Base-by-base conservation (phyloP, 1,140 invertebrate species). In the Heliconius melpomene region DNA sequence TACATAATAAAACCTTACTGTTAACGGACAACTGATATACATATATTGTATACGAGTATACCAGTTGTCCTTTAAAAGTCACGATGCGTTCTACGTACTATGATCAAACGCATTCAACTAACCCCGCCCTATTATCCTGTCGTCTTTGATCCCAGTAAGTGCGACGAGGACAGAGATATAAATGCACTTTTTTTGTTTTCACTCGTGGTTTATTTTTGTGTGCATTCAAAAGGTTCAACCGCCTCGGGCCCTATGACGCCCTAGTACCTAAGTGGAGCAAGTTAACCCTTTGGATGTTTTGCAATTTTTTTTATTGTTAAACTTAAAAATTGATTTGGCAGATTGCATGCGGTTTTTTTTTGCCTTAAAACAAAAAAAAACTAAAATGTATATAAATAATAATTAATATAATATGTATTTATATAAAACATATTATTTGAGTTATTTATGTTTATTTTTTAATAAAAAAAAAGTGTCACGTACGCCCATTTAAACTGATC, bases 231-330 rank as follows among this genome's bases (percentile, higher is more conserved):
- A 78, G 79, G 82, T 81, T 79, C 70, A 20, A 85, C 60, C 81
- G 80, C 83, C 83, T 85, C 74, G 38, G 74, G 66, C 75, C 57
- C 79, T 79, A 83, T 87, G 84, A 71, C 77, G 79, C 80, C 83
- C 84, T 85, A 77, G 83, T 88, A 84, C 66, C 79, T 75, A 87
- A 87, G 82, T 87, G 79, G 87, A 85, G 78, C 84, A 85, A 84
- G 66, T 83, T 82, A 87, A 88, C 85, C 80, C 84, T 83, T 86
- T 87, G 71, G 29, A 72, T 32, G n/a, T 77, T 79, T 66, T 29
- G 60, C 23, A 26, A n/a, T 9, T 66, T 66, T 60, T 66, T 66
- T 66, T 66, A n/a, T 57, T 57, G n/a, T n/a, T 23, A 57, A 57
- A 57, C 20, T 54, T 57, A 57, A n/a, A n/a, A 57, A 57, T 20